Conservation (phyloP, 2,113 vertebrate genomes). For the Isichthys henryi region DNA sequence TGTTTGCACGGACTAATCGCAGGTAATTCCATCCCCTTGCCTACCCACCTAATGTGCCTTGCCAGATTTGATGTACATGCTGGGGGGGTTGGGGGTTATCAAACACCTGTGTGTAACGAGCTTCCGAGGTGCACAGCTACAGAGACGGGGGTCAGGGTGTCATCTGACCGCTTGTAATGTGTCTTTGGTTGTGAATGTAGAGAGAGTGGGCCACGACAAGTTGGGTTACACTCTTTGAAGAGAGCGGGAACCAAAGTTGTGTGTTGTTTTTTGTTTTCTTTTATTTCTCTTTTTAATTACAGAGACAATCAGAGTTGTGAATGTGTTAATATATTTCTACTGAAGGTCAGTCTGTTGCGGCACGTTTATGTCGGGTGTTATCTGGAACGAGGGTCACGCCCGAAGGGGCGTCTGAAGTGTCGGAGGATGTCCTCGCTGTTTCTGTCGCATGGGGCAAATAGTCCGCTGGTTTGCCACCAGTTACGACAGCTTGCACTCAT, state of each 20-base stretch:
- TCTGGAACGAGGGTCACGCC: neutral
- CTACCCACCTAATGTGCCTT: constrained; percentile 56
- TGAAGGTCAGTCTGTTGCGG: neutral
- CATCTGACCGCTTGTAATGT: neutral
- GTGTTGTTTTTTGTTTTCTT: neutral
- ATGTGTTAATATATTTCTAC: neutral
- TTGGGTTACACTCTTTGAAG: neutral
- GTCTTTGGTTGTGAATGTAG: neutral
- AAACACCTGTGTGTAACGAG: constrained; percentile 22
- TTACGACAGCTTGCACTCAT: neutral
- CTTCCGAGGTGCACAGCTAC: constrained; percentile 13
- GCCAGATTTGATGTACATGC: constrained; percentile 50
- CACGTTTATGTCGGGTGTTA: neutral
- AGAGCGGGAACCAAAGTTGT: neutral
- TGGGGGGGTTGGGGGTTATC: neutral
- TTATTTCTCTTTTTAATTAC: neutral
- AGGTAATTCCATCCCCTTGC: constrained; percentile 47
- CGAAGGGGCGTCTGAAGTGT: neutral
- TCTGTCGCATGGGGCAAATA: neutral
- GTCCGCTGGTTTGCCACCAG: neutral
- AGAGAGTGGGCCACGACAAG: neutral
- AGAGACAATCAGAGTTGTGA: constrained; percentile 8
- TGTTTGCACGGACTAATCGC: constrained; percentile 61
- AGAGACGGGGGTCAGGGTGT: neutral
- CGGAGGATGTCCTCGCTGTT: neutral